A percentile compares a stretch with the other conserved stretches of the same genome.
These are phyloP conservation scores for Linyphia triangularis DNA, from an alignment of 2,888 invertebrate species.

Conservation along the genomic window DNA sequence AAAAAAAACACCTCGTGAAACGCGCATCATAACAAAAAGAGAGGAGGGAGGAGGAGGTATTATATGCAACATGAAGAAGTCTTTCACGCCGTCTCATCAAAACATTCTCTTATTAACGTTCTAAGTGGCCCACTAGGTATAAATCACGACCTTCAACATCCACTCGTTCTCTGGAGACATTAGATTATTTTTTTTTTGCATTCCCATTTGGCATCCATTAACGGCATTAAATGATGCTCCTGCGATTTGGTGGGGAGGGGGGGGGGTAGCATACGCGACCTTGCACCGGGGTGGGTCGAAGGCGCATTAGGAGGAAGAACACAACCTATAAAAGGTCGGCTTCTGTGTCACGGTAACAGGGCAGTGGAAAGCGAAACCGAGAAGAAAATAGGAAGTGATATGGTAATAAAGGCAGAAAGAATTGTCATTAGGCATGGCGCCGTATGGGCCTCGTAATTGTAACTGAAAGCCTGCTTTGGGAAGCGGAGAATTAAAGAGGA, in stretches of 20 bases:
- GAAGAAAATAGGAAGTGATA: constrained; percentile 50
- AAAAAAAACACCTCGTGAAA: too few relatives aligned
- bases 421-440: constrained; percentile 21
- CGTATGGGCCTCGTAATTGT: not conserved
- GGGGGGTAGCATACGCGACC: not conserved
- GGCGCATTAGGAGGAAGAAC: not conserved
- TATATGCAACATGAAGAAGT: too few relatives aligned
- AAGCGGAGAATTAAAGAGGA: too few relatives aligned
- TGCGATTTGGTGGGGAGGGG: not conserved
- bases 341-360: constrained; percentile 49
- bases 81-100: not conserved
- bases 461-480: not conserved
- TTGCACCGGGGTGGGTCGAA: not conserved
- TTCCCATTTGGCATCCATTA: constrained; percentile 20
- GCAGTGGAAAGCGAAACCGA: constrained; percentile 24
- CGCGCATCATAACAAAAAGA: too few relatives aligned
- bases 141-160: constrained; percentile 3
- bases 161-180: not conserved
- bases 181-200: not conserved
- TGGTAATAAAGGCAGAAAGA: constrained; percentile 29
- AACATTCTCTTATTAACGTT: not conserved
- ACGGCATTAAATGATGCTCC: constrained; percentile 1
- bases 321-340: constrained; percentile 17
- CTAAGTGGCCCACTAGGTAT: not conserved
- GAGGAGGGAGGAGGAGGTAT: too few relatives aligned